A percentile compares a stretch with the other conserved stretches of the same genome.
Conservation (phyloP, 2,113 vertebrate species). For the Anguilla japonica region DNA sequence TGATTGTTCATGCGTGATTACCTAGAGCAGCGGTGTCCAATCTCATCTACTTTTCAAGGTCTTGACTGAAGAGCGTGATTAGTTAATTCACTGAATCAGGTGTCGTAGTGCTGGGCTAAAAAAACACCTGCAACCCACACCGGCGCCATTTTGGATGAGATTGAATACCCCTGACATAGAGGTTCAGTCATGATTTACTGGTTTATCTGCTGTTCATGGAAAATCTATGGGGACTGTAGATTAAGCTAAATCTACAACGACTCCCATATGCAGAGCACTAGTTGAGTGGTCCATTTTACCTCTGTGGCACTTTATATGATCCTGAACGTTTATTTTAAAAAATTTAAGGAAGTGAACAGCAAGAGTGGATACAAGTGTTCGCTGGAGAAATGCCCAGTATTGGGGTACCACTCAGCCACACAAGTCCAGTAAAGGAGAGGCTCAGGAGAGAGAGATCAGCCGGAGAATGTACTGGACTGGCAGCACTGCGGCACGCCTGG, state of each 20-base stretch:
- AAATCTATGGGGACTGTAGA: not conserved
- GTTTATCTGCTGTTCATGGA: not conserved
- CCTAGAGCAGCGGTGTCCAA: not conserved
- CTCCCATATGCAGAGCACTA: not conserved
- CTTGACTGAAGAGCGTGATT: no score
- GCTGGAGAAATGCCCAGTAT: not conserved
- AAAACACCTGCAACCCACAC: no score
- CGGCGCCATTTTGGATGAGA: no score
- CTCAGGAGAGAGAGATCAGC: not conserved
- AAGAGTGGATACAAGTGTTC: not conserved
- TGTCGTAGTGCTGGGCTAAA: no score
- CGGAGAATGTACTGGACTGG: not conserved
- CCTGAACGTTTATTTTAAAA: not conserved
- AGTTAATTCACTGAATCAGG: no score
- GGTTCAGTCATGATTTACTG: not conserved
- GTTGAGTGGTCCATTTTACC: not conserved
- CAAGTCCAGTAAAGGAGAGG: not conserved
- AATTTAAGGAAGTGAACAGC: not conserved
- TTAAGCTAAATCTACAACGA: not conserved
- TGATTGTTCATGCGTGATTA: not conserved
- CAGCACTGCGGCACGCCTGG: not conserved
- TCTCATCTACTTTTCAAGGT: no score
- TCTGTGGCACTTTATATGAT: not conserved
- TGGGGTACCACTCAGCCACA: not conserved
- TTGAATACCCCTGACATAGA: not conserved